These are phyloP conservation scores for Myripristis murdjan DNA, from an alignment of 2,797 vertebrate genomes.

Conservation along the genomic window DNA sequence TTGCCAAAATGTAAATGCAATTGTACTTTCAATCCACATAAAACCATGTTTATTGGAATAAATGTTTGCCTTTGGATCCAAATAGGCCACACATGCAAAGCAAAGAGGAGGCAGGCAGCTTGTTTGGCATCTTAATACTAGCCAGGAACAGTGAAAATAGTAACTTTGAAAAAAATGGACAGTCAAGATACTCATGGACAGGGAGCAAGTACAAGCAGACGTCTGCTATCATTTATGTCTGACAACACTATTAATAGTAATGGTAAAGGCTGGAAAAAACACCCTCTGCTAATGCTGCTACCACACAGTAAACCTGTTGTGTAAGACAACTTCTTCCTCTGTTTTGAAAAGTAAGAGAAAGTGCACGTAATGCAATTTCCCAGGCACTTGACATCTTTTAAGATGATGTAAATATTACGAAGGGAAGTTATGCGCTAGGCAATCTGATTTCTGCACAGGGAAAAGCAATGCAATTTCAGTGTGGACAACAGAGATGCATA, in stretches of 20 bases:
- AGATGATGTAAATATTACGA: constrained; percentile 43
- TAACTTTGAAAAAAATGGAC: background rate
- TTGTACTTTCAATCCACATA: background rate
- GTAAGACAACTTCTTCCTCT: background rate
- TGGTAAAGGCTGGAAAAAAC: background rate
- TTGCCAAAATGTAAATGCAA: background rate
- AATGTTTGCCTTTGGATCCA: no score
- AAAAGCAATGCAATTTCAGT: constrained; percentile 33
- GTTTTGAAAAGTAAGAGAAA: constrained; percentile 15
- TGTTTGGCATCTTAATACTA: background rate
- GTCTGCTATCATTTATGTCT: background rate
- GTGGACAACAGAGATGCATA: constrained; percentile 24
- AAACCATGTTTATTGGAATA: background rate
- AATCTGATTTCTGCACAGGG: constrained; percentile 41
- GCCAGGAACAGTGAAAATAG: background rate
- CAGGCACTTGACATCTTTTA: constrained; percentile 11
- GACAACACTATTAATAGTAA: background rate
- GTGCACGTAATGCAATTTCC: background rate
- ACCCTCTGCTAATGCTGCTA: background rate
- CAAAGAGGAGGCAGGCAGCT: background rate
- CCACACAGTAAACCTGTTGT: background rate
- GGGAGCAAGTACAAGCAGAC: background rate
- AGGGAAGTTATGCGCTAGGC: constrained; percentile 8
- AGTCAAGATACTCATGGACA: no score
- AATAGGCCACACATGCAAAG: no score